A percentile compares a stretch with the other conserved stretches of the same genome.
phyloP scores from a whole-genome alignment of 2,113 vertebrate species.

The Galemys pyrenaicus region DNA sequence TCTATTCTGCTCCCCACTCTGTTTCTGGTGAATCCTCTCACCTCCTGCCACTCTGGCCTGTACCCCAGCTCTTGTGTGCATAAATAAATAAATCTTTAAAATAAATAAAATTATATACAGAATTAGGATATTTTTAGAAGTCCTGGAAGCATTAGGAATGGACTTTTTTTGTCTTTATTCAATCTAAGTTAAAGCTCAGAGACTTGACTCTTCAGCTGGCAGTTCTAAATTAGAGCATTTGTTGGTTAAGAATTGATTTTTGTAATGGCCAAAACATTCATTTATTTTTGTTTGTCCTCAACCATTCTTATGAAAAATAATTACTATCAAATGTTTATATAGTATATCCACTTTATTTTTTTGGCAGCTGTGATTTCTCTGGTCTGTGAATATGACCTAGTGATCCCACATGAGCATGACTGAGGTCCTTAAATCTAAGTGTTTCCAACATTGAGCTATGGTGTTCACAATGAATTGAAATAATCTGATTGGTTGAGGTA shows the following conservation, averaged over 20 bases:
- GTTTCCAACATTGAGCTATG: too few relatives aligned
- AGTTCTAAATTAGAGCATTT: conserved; percentile 39
- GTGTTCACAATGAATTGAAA: too few relatives aligned
- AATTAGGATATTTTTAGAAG: not conserved
- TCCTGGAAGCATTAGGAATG: not conserved
- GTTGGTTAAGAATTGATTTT: conserved; percentile 65
- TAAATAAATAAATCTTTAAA: too few relatives aligned
- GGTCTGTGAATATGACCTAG: conserved; percentile 37
- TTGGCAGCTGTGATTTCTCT: conserved; percentile 44
- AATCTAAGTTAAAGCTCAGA: not conserved
- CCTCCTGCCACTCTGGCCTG: too few relatives aligned
- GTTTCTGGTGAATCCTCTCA: too few relatives aligned
- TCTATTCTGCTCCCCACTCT: too few relatives aligned
- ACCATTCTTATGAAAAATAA: conserved; percentile 26
- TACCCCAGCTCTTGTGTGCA: too few relatives aligned
- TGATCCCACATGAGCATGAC: not conserved
- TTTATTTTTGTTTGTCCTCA: conserved; percentile 50
- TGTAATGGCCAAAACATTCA: not conserved
- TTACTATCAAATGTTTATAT: conserved; percentile 38
- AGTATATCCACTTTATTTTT: not conserved
- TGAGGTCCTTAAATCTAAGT: conserved; percentile 15
- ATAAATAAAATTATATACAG: not conserved
- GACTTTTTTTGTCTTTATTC: conserved; percentile 35
- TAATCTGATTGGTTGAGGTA: not conserved
- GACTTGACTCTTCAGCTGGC: conserved; percentile 2